phyloP scores from a whole-genome alignment of 2,888 invertebrate genomes.

The Lasioglossum morio region DNA sequence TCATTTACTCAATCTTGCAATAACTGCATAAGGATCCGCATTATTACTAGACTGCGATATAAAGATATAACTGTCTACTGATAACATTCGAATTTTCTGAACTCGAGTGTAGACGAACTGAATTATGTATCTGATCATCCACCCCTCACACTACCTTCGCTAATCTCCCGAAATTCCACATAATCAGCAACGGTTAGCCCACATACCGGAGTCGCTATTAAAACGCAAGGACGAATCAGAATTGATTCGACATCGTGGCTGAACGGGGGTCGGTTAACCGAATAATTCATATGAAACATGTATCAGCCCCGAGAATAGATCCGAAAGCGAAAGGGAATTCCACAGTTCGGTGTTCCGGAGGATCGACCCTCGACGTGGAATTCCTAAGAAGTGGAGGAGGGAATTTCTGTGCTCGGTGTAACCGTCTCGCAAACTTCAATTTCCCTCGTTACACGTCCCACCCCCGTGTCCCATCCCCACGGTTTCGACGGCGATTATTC shows the following conservation, averaged over 20 bases:
- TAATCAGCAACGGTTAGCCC: background rate
- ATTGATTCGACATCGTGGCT: background rate
- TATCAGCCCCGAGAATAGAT: slow-evolving; percentile 6
- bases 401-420: background rate
- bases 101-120: no score
- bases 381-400: background rate
- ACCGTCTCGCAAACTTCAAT: slow-evolving; percentile 21
- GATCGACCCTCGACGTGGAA: background rate
- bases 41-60: no score
- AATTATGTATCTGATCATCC: no score
- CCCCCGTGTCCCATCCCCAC: background rate
- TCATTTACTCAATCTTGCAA: no score
- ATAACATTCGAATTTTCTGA: no score
- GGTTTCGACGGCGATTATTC: slow-evolving; percentile 49
- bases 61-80: no score
- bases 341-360: background rate
- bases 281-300: background rate
- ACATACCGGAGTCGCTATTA: background rate
- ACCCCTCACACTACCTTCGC: background rate
- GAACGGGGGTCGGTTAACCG: background rate
- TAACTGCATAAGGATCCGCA: no score
- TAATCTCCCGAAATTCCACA: background rate
- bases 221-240: background rate
- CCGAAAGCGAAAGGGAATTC: slow-evolving; percentile 1
- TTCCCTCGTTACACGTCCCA: slow-evolving; percentile 24